phyloP scores from a whole-genome alignment of 2,113 vertebrate species.

The Carassius auratus region DNA sequence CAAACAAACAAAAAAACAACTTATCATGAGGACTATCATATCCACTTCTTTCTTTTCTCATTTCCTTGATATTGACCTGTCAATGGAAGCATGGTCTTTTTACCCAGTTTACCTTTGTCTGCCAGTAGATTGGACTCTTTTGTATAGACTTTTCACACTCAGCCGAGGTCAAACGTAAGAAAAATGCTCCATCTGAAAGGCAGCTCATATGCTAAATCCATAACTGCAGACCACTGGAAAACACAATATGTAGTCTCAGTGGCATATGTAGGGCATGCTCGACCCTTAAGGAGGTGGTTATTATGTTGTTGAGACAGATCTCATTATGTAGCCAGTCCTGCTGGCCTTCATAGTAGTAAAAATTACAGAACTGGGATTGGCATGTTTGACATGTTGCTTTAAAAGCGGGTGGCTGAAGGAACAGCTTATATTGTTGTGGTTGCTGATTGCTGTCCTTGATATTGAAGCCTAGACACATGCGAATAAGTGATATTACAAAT shows the following conservation, averaged over 20 bases:
- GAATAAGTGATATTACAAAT: conserved; percentile 1
- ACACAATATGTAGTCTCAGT: background rate
- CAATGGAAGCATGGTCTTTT: conserved; percentile 46
- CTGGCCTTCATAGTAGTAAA: conserved; percentile 10
- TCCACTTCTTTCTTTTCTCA: conserved; percentile 5
- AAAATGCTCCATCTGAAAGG: background rate
- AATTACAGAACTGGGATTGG: background rate
- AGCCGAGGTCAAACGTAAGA: conserved; percentile 13
- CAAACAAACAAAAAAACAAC: background rate
- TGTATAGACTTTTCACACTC: background rate
- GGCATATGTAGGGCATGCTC: background rate
- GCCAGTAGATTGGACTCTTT: background rate
- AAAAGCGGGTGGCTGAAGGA: background rate
- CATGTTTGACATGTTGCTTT: background rate
- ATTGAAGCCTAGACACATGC: background rate
- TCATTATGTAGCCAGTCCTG: conserved; percentile 6
- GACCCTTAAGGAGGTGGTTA: conserved; percentile 23
- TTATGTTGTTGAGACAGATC: background rate
- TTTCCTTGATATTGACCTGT: conserved; percentile 47
- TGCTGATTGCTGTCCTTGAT: background rate
- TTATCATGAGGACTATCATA: conserved; percentile 1
- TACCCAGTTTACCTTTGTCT: conserved; percentile 41
- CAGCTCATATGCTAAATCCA: background rate
- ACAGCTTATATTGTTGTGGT: background rate
- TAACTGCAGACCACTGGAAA: background rate